Conservation (phyloP, 2,113 vertebrate species). For the Dicerorhinus sumatrensis region DNA sequence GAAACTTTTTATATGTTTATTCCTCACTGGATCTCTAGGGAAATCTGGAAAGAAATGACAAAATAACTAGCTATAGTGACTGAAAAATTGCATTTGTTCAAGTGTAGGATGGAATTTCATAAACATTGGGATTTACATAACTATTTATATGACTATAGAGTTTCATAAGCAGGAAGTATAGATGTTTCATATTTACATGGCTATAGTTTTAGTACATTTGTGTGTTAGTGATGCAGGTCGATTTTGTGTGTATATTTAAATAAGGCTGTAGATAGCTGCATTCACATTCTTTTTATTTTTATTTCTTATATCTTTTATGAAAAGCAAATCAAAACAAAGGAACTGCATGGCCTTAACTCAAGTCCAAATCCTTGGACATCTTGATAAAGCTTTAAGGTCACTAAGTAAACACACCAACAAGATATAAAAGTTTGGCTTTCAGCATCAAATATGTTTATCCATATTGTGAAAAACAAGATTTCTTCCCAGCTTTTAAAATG, state of each 20-base stretch:
- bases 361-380: neutral
- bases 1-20: conserved; percentile 74
- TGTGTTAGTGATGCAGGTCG: conserved; percentile 60
- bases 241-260: conserved; percentile 69
- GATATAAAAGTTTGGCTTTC: conserved; percentile 47
- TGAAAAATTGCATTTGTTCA: conserved; percentile 82
- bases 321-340: conserved; percentile 61
- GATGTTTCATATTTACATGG: conserved; percentile 72
- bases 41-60: conserved; percentile 76
- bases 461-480: neutral
- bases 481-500: conserved; percentile 45
- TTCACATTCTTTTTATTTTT: conserved; percentile 47
- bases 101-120: conserved; percentile 76
- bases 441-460: neutral
- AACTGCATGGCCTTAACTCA: neutral
- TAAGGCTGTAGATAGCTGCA: neutral
- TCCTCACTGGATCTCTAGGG: conserved; percentile 72
- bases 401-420: conserved; percentile 7
- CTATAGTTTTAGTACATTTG: conserved; percentile 67
- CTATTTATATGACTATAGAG: conserved; percentile 75
- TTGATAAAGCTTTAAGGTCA: conserved; percentile 9
- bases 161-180: conserved; percentile 77
- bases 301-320: neutral
- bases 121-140: conserved; percentile 79
- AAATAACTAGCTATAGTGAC: conserved; percentile 74